Evolutionary conservation across 2,113 vertebrate genomes (phyloP).

Genomic region (Cairina moschata): DNA sequence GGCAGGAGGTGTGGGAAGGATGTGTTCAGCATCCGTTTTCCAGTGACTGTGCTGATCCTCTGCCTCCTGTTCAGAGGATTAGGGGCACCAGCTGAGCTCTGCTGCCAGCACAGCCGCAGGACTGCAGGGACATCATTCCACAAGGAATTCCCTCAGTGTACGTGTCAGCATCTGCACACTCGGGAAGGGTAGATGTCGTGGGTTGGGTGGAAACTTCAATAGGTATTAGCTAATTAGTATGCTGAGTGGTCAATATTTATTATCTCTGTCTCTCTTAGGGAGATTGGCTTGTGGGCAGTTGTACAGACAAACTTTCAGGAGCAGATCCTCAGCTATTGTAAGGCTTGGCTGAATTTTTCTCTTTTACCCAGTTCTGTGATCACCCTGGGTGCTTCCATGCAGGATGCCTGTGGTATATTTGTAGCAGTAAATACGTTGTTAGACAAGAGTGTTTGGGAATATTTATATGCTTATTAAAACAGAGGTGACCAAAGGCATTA

Average conservation of each 20-base stretch:
- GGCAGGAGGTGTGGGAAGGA: conserved; percentile 78
- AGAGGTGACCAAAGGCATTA: background rate
- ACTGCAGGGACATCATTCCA: accelerated
- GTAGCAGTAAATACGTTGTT: background rate
- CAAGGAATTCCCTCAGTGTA: accelerated
- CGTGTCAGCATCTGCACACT: background rate
- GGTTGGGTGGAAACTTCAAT: background rate
- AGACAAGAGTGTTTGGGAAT: background rate
- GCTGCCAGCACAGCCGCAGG: accelerated
- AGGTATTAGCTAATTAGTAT: background rate
- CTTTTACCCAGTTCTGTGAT: background rate
- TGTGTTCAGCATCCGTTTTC: conserved; percentile 70
- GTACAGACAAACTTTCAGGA: background rate
- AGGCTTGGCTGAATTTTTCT: background rate
- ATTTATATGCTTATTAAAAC: background rate
- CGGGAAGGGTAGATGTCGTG: background rate
- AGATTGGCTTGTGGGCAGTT: background rate
- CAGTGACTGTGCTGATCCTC: conserved; percentile 51
- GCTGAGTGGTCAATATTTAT: background rate
- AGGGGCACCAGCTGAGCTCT: background rate
- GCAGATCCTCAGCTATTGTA: background rate
- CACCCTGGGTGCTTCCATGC: background rate
- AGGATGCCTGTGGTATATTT: background rate
- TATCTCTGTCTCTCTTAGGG: background rate
- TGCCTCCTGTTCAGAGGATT: background rate